phyloP scores from a whole-genome alignment of 2,888 invertebrate genomes.

The Tenthredo distinguenda region DNA sequence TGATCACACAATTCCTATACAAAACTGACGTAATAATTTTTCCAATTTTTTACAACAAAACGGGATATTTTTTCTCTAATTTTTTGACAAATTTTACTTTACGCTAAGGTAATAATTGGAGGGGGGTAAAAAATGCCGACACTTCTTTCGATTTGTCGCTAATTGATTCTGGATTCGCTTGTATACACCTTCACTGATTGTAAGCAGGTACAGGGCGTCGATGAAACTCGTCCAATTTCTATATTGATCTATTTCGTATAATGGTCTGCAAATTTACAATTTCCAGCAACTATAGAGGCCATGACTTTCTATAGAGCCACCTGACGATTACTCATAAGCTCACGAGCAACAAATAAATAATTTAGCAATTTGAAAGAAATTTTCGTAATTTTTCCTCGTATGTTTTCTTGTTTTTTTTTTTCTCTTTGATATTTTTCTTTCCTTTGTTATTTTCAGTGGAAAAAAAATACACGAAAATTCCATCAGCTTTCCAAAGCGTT shows the following conservation, averaged over 20 bases:
- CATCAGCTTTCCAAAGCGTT: conserved; percentile 38
- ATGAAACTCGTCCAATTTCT: background rate
- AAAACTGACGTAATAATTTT: conserved; percentile 5
- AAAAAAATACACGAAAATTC: conserved; percentile 11
- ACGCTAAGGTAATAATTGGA: background rate
- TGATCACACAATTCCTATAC: background rate
- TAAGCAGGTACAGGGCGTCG: background rate
- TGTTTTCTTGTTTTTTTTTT: background rate
- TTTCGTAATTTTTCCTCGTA: background rate
- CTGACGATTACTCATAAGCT: conserved; percentile 27
- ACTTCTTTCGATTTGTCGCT: conserved; percentile 15
- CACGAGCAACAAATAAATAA: conserved; percentile 23
- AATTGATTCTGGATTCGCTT: background rate
- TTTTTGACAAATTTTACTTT: background rate
- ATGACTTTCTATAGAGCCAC: background rate
- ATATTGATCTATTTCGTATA: background rate
- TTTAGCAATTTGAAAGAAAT: conserved; percentile 28
- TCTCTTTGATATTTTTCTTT: background rate
- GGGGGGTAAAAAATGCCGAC: background rate
- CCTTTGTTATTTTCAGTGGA: background rate
- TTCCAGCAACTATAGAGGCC: conserved; percentile 21
- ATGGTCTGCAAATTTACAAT: conserved; percentile 43
- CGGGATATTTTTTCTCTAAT: background rate
- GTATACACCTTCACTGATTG: background rate
- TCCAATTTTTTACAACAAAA: background rate